phyloP scores from a whole-genome alignment of 2,797 vertebrate species.

The Octomys mimax region DNA sequence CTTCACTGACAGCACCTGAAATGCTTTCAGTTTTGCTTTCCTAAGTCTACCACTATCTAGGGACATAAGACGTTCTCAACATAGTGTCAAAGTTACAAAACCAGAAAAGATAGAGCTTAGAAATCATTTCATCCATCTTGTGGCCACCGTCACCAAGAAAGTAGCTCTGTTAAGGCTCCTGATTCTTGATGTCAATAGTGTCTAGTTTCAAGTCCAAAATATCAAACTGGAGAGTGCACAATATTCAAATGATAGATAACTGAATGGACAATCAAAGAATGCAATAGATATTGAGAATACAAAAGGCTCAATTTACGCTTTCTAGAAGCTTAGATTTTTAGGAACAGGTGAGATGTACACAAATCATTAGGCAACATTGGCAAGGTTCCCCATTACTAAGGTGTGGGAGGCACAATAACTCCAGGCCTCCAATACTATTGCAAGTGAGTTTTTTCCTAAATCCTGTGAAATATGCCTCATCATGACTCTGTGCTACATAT shows the following conservation, averaged over 20 bases:
- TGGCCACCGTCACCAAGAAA: neutral
- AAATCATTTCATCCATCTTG: no score
- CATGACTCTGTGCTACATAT: no score
- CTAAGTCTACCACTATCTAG: neutral
- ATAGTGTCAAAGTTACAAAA: neutral
- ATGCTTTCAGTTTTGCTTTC: slow-evolving; percentile 33
- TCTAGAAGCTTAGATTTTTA: neutral
- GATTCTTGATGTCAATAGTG: neutral
- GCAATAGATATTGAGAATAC: neutral
- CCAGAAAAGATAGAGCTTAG: neutral
- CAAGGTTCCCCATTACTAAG: neutral
- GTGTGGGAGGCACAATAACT: no score
- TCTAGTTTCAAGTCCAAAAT: neutral
- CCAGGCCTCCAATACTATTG: no score
- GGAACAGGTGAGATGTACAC: neutral
- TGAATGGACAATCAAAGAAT: neutral
- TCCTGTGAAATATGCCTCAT: no score
- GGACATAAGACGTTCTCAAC: slow-evolving; percentile 30
- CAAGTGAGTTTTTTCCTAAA: no score
- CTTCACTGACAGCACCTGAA: neutral
- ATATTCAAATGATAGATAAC: neutral
- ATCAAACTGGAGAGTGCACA: neutral
- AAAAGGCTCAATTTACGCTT: neutral
- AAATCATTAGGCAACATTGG: neutral
- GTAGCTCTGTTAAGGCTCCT: neutral